A percentile compares a stretch with the other conserved stretches of the same genome.
Conservation (phyloP, 2,113 vertebrate genomes). For the Rhabdomys dilectus region DNA sequence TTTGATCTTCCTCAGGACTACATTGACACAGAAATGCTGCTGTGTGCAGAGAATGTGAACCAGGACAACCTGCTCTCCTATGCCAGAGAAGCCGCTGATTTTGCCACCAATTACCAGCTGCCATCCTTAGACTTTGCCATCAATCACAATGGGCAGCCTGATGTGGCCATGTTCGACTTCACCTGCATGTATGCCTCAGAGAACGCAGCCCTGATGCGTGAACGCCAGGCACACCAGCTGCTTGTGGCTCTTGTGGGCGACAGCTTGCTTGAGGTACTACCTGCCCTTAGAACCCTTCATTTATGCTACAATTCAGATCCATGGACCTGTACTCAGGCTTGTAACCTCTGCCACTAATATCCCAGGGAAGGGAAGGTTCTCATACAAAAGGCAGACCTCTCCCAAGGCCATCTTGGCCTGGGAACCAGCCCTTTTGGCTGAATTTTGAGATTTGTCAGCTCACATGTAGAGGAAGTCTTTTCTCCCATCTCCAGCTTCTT, state of each 20-base stretch:
- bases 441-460: not conserved
- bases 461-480: not conserved
- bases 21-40: conserved; percentile 93
- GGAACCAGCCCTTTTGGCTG: not conserved
- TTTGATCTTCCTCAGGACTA: conserved; percentile 90
- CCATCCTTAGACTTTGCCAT: conserved; percentile 96
- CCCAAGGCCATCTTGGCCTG: not conserved
- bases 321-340: not conserved
- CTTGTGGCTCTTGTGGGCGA: conserved; percentile 97
- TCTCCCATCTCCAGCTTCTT: not conserved
- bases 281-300: fast-evolving
- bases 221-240: conserved; percentile 93
- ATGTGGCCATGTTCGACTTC: conserved; percentile 99
- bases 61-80: conserved; percentile 96
- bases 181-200: conserved; percentile 98
- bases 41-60: conserved; percentile 94
- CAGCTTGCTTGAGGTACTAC: conserved; percentile 95
- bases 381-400: not conserved
- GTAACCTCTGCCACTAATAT: not conserved
- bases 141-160: conserved; percentile 95
- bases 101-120: conserved; percentile 97
- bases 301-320: not conserved
- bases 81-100: conserved; percentile 96
- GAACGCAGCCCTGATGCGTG: conserved; percentile 94
- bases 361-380: not conserved